A percentile compares a stretch with the other conserved stretches of the same genome.
Conservation (phyloP, 92 coral and sea anemone genomes). For the Palythoa grandiflora region DNA sequence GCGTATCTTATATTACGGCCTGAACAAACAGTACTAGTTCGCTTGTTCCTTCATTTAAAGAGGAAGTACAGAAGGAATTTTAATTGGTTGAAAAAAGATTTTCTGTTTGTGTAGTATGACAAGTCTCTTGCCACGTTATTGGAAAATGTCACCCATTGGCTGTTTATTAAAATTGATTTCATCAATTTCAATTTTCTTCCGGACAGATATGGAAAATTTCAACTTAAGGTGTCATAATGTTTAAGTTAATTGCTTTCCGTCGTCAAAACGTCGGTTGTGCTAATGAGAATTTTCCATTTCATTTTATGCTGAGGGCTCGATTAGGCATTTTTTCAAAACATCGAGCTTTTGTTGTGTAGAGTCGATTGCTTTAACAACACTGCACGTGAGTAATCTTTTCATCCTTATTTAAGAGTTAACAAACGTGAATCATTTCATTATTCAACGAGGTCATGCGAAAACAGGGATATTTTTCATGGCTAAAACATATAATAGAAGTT, state of each 20-base stretch:
- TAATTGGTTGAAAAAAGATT: conserved; percentile 2
- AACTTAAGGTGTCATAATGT: not conserved
- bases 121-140: not conserved
- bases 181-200: conserved; percentile 10
- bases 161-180: not conserved
- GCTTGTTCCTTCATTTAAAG: not conserved
- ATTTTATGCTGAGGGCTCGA: not conserved
- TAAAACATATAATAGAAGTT: no score
- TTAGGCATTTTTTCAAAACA: not conserved
- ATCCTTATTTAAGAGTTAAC: not conserved
- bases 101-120: conserved; percentile 14
- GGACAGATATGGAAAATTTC: not conserved
- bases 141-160: conserved; percentile 1
- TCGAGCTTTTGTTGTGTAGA: not conserved
- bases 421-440: no score
- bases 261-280: not conserved
- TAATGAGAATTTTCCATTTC: not conserved
- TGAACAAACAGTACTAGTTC: not conserved
- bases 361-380: not conserved
- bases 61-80: not conserved
- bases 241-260: not conserved
- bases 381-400: not conserved
- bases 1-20: not conserved
- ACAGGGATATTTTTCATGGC: no score
- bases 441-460: no score